These are phyloP conservation scores for Chroicocephalus ridibundus DNA, from an alignment of 2,113 vertebrate species.

Conservation along the genomic window DNA sequence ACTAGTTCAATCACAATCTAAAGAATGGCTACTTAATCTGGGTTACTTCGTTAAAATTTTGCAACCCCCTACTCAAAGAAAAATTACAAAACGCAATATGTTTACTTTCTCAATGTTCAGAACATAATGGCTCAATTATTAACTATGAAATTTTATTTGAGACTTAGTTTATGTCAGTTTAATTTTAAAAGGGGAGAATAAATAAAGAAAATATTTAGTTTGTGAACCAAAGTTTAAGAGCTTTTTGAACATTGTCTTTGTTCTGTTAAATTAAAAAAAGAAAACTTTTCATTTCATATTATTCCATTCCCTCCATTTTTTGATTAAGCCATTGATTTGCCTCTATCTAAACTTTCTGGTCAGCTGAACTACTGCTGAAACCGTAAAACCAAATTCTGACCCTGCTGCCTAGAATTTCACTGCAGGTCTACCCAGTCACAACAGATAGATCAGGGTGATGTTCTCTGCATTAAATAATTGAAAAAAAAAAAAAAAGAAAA, in stretches of 20 bases:
- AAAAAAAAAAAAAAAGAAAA: background rate
- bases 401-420: background rate
- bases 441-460: background rate
- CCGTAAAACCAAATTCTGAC: background rate
- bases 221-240: background rate
- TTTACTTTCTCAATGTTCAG: background rate
- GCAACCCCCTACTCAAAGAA: accelerated
- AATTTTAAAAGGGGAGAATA: background rate
- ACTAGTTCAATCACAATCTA: background rate
- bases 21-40: background rate
- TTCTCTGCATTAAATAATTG: background rate
- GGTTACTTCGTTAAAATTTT: background rate
- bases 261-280: background rate
- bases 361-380: background rate
- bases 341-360: background rate
- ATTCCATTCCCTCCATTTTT: background rate
- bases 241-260: background rate
- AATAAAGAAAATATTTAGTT: background rate
- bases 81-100: background rate
- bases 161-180: background rate
- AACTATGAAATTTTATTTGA: background rate
- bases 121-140: background rate
- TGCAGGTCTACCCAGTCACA: background rate
- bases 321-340: background rate
- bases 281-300: background rate